Percentiles rank a stretch among this genome's conserved stretches.
Evolutionary conservation across 2,113 vertebrate species (phyloP).

Genomic region (Potamarius usumacintae): DNA sequence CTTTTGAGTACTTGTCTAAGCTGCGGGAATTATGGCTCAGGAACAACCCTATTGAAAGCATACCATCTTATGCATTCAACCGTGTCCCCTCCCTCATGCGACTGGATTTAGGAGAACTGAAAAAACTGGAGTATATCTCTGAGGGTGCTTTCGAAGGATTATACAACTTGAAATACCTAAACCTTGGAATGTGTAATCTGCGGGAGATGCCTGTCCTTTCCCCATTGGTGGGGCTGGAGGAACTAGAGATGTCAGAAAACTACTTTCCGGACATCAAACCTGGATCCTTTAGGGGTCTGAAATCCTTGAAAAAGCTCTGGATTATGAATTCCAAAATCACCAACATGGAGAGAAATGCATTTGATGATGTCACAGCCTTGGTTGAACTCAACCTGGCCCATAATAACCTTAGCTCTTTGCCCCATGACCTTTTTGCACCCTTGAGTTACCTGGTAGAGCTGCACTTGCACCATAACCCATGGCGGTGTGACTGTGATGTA

Average conservation of each 20-base stretch:
- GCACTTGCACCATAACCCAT: slow-evolving; percentile 97
- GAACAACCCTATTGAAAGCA: slow-evolving; percentile 98
- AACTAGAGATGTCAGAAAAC: slow-evolving; percentile 97
- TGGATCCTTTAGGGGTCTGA: slow-evolving; percentile 88
- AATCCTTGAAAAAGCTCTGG: slow-evolving; percentile 93
- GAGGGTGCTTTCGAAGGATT: slow-evolving; percentile 95
- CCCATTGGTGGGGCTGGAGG: slow-evolving; percentile 89
- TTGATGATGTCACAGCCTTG: slow-evolving; percentile 91
- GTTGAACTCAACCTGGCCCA: slow-evolving; percentile 98
- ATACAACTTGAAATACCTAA: slow-evolving; percentile 97
- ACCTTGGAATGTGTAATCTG: slow-evolving; percentile 96
- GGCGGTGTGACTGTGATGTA: slow-evolving; percentile 95
- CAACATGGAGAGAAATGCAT: slow-evolving; percentile 92
- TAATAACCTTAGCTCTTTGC: slow-evolving; percentile 94
- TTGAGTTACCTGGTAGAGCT: slow-evolving; percentile 93
- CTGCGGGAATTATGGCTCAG: slow-evolving; percentile 94
- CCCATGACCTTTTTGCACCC: slow-evolving; percentile 95
- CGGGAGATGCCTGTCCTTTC: slow-evolving; percentile 91
- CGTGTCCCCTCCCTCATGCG: slow-evolving; percentile 95
- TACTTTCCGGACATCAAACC: slow-evolving; percentile 91
- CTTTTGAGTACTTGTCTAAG: slow-evolving; percentile 97
- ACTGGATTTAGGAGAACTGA: slow-evolving; percentile 93
- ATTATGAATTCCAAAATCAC: slow-evolving; percentile 97
- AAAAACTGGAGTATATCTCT: slow-evolving; percentile 94
- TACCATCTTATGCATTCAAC: slow-evolving; percentile 97